A percentile compares a stretch with the other conserved stretches of the same genome.
Evolutionary conservation across 2,888 invertebrate genomes (phyloP).

Genomic region (Troides oblongomaculatus): DNA sequence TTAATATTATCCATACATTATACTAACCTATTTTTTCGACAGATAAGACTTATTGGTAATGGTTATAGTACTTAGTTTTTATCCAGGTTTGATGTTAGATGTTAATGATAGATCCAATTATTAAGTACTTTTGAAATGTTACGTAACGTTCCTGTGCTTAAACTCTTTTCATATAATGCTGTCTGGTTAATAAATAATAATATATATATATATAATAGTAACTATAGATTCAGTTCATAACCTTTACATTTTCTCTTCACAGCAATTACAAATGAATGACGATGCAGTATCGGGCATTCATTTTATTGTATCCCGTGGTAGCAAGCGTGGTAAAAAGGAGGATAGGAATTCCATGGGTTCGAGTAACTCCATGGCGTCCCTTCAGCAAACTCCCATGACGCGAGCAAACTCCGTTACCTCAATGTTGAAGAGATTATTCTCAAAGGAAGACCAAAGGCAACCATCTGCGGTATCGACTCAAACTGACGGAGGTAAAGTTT

Average conservation of each 20-base stretch:
- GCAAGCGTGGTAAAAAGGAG: slow-evolving; percentile 66
- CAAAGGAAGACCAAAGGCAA: slow-evolving; percentile 83
- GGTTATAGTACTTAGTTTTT: too few species aligned
- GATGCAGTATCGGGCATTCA: slow-evolving; percentile 87
- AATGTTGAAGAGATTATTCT: slow-evolving; percentile 87
- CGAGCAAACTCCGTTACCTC: slow-evolving; percentile 89
- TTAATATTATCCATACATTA: not conserved
- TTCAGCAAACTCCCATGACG: slow-evolving; percentile 83
- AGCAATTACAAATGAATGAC: slow-evolving; percentile 82
- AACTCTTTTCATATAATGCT: not conserved
- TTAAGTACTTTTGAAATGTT: too few species aligned
- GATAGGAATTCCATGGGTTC: slow-evolving; percentile 73
- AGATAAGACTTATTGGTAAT: not conserved
- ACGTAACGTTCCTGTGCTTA: not conserved
- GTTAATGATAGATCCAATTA: too few species aligned
- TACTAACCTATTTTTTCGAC: not conserved
- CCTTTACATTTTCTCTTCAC: slow-evolving; percentile 28
- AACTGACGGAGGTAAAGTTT: slow-evolving; percentile 68
- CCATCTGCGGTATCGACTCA: slow-evolving; percentile 48
- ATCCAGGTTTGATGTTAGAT: too few species aligned
- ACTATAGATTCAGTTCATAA: not conserved
- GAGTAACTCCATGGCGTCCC: slow-evolving; percentile 77
- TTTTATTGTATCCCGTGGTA: slow-evolving; percentile 82
- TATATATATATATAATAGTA: not conserved
- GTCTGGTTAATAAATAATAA: not conserved